Evolutionary conservation across 2,888 invertebrate genomes (phyloP).

Genomic region (Megalurothrips usitatus): DNA sequence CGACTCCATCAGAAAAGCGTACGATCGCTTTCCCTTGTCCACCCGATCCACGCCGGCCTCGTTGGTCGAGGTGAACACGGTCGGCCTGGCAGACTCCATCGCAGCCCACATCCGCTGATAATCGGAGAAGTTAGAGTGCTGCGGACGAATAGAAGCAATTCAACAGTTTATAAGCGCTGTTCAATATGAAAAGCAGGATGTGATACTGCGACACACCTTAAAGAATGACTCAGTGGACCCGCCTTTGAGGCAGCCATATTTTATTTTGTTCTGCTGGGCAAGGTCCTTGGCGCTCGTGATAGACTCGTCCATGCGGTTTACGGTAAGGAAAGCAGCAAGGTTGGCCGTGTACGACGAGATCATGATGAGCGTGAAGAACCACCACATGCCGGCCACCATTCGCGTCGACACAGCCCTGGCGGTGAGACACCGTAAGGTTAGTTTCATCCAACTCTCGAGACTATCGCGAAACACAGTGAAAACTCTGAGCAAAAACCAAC

Average conservation of each 20-base stretch:
- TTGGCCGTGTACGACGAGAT: constrained; percentile 93
- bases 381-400: constrained; percentile 84
- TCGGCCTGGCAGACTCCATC: constrained; percentile 79
- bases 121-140: constrained; percentile 82
- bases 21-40: constrained; percentile 67
- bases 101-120: constrained; percentile 90
- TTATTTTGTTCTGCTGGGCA: constrained; percentile 89
- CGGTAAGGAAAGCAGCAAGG: constrained; percentile 87
- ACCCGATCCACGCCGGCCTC: constrained; percentile 85
- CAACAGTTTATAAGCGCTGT: background rate
- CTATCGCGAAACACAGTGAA: no score
- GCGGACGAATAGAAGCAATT: constrained; percentile 31
- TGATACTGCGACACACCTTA: constrained; percentile 53
- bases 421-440: no score
- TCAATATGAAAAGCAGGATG: no score
- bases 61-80: constrained; percentile 77
- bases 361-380: constrained; percentile 89
- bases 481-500: no score
- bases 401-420: constrained; percentile 80
- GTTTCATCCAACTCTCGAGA: no score
- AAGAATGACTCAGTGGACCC: constrained; percentile 92
- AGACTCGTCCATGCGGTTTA: constrained; percentile 81
- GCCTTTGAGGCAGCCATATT: constrained; percentile 85
- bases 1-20: constrained; percentile 96
- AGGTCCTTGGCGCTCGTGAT: constrained; percentile 90